Conservation (phyloP, 2,113 vertebrate species). For the Aspidoscelis tigris region DNA sequence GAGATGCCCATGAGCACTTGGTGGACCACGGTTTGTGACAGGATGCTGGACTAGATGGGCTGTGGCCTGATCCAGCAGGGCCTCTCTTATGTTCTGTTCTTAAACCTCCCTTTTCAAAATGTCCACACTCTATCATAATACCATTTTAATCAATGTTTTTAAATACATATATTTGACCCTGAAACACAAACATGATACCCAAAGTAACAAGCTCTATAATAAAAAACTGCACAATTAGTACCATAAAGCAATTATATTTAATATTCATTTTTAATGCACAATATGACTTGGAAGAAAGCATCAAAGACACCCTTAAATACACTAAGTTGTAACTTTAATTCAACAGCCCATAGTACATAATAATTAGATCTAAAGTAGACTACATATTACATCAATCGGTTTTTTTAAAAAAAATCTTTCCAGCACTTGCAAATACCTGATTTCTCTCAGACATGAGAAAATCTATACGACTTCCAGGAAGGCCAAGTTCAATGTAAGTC, state of each 20-base stretch:
- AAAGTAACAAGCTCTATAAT: neutral
- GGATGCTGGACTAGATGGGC: too few species aligned
- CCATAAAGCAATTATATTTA: neutral
- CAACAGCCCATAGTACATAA: neutral
- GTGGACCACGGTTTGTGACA: too few species aligned
- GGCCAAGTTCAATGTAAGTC: constrained; percentile 96
- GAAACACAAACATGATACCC: neutral
- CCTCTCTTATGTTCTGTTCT: too few species aligned
- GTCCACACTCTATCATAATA: too few species aligned
- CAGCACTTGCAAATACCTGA: constrained; percentile 82
- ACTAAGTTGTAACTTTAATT: neutral
- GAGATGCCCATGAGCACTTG: too few species aligned
- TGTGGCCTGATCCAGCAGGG: too few species aligned
- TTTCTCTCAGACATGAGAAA: constrained; percentile 99
- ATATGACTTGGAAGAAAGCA: too few species aligned
- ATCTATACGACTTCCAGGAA: constrained; percentile 93
- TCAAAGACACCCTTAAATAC: neutral
- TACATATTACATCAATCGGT: neutral
- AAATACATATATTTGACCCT: too few species aligned
- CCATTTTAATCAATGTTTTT: too few species aligned
- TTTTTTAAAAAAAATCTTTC: neutral
- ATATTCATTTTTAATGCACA: too few species aligned
- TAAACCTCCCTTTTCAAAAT: too few species aligned
- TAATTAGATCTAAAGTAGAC: neutral
- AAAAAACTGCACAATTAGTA: neutral